Evolutionary conservation across 2,888 invertebrate species (phyloP), one percentile per base, ranked within the genome.

Genomic region (Coenonympha arcania): DNA sequence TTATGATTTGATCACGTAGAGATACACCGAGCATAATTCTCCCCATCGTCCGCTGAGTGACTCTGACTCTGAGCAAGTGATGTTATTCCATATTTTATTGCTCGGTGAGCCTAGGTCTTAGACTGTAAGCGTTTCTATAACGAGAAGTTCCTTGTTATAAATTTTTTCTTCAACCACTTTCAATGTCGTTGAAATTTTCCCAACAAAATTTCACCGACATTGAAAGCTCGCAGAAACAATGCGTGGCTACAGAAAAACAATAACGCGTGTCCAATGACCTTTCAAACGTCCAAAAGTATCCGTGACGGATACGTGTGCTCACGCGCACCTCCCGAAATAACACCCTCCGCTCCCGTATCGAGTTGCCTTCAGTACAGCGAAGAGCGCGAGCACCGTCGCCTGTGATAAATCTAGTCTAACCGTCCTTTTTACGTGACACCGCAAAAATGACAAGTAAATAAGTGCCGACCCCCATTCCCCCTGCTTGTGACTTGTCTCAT

Each of bases 231-330:
- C 24, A 39, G 49, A 50, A 52, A 56, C 56, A 56, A 54, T 52
- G 51, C 50, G 37, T 37, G 30, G 22, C 48, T 44, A 46, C 47
- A 45, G 50, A 65, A 73, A n/a, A 71, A 75, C 71, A 74, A 73
- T 67, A 43, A 43, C 68, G 56, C 57, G 70, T 85, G 85, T 85
- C 79, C 85, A 84, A 80, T 76, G 85, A 86, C 85, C 85, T 86
- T 86, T 86, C 73, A 31, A 58, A 56, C 61, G 65, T 77, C 77
- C 78, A 78, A 81, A 85, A 80, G 78, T 75, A 78, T 76, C 74
- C 75, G 70, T 79, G 82, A 77, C 77, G 78, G 68, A 52, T 59
- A 62, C 44, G 55, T 59, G 66, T 72, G 78, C 75, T 73, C 73
- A 74, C 69, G 65, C 67, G 68, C 66, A 59, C 11, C 42, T 72